phyloP scores from a whole-genome alignment of 2,888 invertebrate genomes.

The Oxytorus armatus region DNA sequence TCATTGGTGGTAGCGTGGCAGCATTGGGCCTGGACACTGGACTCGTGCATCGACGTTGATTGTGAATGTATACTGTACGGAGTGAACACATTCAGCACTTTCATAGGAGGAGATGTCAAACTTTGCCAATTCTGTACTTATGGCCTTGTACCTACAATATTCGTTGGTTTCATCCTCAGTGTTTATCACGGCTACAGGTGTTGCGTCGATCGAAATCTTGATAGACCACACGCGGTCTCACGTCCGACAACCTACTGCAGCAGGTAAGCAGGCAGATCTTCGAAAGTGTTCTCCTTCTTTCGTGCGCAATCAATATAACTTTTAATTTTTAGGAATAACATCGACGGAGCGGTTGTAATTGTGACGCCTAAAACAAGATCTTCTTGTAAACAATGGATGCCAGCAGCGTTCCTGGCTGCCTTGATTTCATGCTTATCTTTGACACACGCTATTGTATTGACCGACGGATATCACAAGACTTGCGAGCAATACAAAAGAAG shows the following conservation, averaged over 20 bases:
- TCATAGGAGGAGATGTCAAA: constrained; percentile 82
- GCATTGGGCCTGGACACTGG: constrained; percentile 82
- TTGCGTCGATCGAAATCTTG: constrained; percentile 75
- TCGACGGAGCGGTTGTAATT: constrained; percentile 74
- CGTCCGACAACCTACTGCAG: constrained; percentile 59
- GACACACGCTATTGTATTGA: constrained; percentile 89
- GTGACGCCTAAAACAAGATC: constrained; percentile 74
- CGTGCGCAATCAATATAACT: not conserved
- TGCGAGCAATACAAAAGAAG: constrained; percentile 91
- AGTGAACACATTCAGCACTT: constrained; percentile 79
- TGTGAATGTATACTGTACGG: constrained; percentile 84
- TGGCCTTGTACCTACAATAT: constrained; percentile 75
- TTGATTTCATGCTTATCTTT: constrained; percentile 89
- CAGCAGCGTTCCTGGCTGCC: constrained; percentile 87
- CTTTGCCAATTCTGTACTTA: constrained; percentile 82
- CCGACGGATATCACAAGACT: constrained; percentile 91
- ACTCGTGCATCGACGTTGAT: constrained; percentile 79
- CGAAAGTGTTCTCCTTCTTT: not conserved
- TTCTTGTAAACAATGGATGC: constrained; percentile 87
- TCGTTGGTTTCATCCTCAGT: constrained; percentile 76
- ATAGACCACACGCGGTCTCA: constrained; percentile 69
- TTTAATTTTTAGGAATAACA: constrained; percentile 66
- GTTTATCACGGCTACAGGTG: constrained; percentile 83
- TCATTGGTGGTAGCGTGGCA: constrained; percentile 80
- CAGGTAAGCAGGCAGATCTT: constrained; percentile 67